These are phyloP conservation scores for Brachirus orientalis DNA, from an alignment of 2,113 vertebrate genomes.

Conservation along the genomic window DNA sequence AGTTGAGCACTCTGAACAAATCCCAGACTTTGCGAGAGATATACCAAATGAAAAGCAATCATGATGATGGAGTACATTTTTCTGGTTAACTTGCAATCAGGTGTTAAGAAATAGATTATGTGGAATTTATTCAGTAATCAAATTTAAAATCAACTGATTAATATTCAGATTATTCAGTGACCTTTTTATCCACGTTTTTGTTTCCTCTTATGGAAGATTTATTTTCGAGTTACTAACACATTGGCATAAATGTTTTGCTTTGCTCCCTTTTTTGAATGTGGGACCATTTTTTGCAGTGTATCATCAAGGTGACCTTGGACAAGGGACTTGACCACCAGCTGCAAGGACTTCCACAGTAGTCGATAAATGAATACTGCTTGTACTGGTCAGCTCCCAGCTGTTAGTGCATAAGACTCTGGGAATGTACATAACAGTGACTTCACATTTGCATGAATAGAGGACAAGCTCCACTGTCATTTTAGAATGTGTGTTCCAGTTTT, in stretches of 20 bases:
- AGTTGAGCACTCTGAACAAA: too few relatives aligned
- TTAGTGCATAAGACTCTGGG: conserved; percentile 28
- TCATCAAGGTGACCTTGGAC: conserved; percentile 61
- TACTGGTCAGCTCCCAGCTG: conserved; percentile 43
- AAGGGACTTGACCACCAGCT: conserved; percentile 54
- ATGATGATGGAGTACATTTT: neutral
- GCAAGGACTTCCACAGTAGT: conserved; percentile 43
- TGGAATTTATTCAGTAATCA: too few relatives aligned
- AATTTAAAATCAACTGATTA: neutral
- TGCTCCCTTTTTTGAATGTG: neutral
- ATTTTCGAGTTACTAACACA: too few relatives aligned
- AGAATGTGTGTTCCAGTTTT: conserved; percentile 13
- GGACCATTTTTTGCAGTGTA: conserved; percentile 11
- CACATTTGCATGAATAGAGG: conserved; percentile 23
- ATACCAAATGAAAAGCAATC: too few relatives aligned
- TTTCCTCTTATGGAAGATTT: too few relatives aligned
- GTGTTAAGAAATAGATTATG: too few relatives aligned
- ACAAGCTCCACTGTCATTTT: conserved; percentile 41
- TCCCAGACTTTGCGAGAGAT: too few relatives aligned
- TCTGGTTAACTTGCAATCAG: too few relatives aligned
- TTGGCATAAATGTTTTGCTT: neutral
- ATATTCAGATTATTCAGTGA: neutral
- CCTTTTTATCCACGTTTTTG: too few relatives aligned
- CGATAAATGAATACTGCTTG: conserved; percentile 34
- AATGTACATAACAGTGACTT: conserved; percentile 29